Conservation (phyloP, 2,888 invertebrate species). For the Oligia latruncula region DNA sequence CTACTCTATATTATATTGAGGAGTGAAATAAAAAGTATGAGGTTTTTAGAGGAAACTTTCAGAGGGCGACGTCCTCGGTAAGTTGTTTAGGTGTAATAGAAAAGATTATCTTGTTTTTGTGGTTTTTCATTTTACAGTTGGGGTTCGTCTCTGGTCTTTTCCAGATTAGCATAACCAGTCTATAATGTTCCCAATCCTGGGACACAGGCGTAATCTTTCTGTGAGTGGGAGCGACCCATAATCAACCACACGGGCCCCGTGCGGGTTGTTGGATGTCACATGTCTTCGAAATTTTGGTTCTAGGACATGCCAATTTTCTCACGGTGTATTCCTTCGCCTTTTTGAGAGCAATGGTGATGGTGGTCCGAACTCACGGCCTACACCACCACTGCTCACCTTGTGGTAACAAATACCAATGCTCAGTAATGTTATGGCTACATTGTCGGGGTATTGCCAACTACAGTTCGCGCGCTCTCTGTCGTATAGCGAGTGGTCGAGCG, state of each 20-base stretch:
- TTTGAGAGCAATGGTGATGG: too few relatives aligned
- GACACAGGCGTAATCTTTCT: background rate
- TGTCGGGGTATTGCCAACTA: too few relatives aligned
- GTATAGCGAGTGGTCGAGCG: too few relatives aligned
- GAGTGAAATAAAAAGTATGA: background rate
- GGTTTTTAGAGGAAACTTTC: background rate
- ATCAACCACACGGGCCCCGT: background rate
- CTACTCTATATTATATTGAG: background rate
- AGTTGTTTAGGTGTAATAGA: background rate
- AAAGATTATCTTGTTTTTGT: background rate
- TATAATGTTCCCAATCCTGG: background rate
- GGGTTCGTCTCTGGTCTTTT: background rate
- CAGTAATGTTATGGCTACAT: too few relatives aligned
- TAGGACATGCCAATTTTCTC: too few relatives aligned
- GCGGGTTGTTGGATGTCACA: background rate
- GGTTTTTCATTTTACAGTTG: background rate
- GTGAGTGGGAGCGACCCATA: background rate
- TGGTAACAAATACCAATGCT: too few relatives aligned
- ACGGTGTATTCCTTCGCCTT: too few relatives aligned
- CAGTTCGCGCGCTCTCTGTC: too few relatives aligned
- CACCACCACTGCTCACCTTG: too few relatives aligned
- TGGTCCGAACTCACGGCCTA: too few relatives aligned
- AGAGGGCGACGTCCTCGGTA: background rate
- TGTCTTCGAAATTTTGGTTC: background rate
- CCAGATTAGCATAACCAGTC: background rate